A percentile compares a stretch with the other conserved stretches of the same genome.
Evolutionary conservation across 2,113 vertebrate genomes (phyloP).

Genomic region (Nesoenas mayeri): DNA sequence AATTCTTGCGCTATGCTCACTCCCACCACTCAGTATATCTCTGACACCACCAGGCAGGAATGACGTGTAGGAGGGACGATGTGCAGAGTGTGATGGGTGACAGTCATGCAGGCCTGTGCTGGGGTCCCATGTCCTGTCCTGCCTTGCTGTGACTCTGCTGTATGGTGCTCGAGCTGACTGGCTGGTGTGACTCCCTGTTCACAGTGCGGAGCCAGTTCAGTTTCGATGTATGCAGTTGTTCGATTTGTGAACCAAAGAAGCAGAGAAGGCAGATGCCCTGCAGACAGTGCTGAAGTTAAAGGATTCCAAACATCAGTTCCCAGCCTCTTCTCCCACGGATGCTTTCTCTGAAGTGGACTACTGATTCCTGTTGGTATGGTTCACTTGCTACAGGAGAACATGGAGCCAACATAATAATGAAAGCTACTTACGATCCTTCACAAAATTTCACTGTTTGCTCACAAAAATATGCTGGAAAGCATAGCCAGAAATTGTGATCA

Average conservation of each 20-base stretch:
- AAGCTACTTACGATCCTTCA: background rate
- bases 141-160: accelerated
- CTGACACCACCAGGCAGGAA: background rate
- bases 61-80: accelerated
- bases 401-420: background rate
- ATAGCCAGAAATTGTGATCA: background rate
- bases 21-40: too few relatives aligned
- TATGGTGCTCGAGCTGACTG: accelerated
- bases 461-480: background rate
- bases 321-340: background rate
- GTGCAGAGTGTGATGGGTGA: background rate
- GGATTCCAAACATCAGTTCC: background rate
- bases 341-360: background rate
- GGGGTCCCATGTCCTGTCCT: accelerated
- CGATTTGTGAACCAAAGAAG: background rate
- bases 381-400: background rate
- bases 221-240: background rate
- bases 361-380: background rate
- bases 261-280: background rate
- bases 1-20: background rate
- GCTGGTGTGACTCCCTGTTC: background rate
- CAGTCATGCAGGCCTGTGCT: background rate
- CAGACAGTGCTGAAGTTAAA: background rate
- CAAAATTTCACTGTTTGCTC: background rate
- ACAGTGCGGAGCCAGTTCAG: background rate